Conservation (phyloP, 2,113 vertebrate genomes). For the Marmota monax region DNA sequence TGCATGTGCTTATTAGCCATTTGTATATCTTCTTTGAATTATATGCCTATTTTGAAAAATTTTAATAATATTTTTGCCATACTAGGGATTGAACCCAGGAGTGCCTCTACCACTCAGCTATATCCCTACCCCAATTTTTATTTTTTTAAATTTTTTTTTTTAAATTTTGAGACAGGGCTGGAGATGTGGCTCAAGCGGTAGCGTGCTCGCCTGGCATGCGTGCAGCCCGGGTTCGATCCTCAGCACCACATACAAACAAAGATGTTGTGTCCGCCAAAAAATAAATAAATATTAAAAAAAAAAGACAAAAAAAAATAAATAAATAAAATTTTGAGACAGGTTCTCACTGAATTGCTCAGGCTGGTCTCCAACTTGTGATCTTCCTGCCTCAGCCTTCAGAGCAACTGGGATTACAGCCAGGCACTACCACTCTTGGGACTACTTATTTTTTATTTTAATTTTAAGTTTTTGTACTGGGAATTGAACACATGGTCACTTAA, state of each 20-base stretch:
- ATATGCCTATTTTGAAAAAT: conserved; percentile 18
- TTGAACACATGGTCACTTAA: too few species aligned
- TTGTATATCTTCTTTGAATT: conserved; percentile 7
- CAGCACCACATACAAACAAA: too few species aligned
- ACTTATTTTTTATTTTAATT: not conserved
- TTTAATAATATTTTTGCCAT: not conserved
- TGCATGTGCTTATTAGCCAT: not conserved
- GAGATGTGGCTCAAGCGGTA: too few species aligned
- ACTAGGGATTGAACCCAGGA: not conserved
- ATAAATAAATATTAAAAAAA: too few species aligned
- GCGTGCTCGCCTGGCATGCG: too few species aligned
- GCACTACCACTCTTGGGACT: not conserved
- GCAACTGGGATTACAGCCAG: not conserved
- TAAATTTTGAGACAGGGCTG: not conserved
- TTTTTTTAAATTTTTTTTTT: too few species aligned
- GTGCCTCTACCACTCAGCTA: too few species aligned
- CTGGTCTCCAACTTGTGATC: not conserved
- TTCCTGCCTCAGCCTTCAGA: not conserved
- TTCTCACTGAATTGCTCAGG: not conserved
- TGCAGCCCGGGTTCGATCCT: too few species aligned
- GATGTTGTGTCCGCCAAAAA: too few species aligned
- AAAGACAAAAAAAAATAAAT: too few species aligned
- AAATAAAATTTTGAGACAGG: not conserved
- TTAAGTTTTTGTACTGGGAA: too few species aligned
- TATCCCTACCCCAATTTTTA: too few species aligned